Base-by-base conservation (phyloP, 2,888 invertebrate species). In the Acholoe squamosa region DNA sequence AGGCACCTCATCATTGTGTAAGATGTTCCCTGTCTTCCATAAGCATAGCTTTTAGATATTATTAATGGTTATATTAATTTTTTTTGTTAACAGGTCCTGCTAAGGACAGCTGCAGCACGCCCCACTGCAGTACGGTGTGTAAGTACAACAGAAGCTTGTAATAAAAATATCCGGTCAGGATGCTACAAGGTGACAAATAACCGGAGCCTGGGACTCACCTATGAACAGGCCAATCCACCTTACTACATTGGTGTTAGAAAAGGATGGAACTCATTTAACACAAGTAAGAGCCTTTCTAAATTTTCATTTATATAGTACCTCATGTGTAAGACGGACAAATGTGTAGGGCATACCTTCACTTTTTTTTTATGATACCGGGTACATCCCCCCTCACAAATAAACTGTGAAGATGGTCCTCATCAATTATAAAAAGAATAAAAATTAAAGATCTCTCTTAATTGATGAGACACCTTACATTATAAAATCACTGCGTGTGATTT, bases 231-330 rank as follows among this genome's bases (percentile, higher is more conserved):
- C 19, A 94, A 95, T 89, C 94, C 94, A 76, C 96, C 96, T 7
- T 93, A 95, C 92, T 92, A 94, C 52, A 96, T 96, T 91, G 96
- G 96, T 51, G 95, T 96, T 25, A 94, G 94, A 52, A 96, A 96
- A 93, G 93, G 96, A 14, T 96, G 96, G 96, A 95, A 96, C 91
- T 95, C 96, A 19, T 96, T 95, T 95, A 96, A 96, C 91, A 95
- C 96, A 71, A 95, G 96, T 94, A 91, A 89, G 34, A 28, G n/a
- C 0, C 56, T 10, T 43, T 43, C 43, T 43, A 43, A n/a, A n/a
- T n/a, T n/a, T n/a, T n/a, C n/a, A n/a, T n/a, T n/a, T n/a, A n/a
- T n/a, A n/a, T n/a, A n/a, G n/a, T n/a, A n/a, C n/a, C n/a, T n/a
- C n/a, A n/a, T n/a, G n/a, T n/a, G n/a, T n/a, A n/a, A n/a, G n/a